Evolutionary conservation across 1,140 invertebrate species (phyloP).

Genomic region (Zaprionus vittiger): DNA sequence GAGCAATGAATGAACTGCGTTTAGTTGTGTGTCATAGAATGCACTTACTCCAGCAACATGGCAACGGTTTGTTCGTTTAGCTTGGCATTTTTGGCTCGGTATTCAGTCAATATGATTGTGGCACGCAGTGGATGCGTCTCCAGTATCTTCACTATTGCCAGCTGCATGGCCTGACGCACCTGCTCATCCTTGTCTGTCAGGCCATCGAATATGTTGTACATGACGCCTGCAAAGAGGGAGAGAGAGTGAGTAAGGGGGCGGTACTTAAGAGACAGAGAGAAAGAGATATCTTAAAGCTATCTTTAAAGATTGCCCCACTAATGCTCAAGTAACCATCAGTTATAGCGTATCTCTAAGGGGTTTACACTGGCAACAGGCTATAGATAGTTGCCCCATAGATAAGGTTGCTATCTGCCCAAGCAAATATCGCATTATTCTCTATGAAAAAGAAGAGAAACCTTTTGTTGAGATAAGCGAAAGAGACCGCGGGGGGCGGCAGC

Average conservation of each 20-base stretch:
- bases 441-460: conserved; percentile 20
- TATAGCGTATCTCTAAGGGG: background rate
- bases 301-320: background rate
- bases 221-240: conserved; percentile 85
- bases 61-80: conserved; percentile 85
- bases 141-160: conserved; percentile 86
- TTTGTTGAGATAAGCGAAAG: conserved; percentile 4
- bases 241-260: background rate
- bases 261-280: background rate
- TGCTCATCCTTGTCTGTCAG: conserved; percentile 86
- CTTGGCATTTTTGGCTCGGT: conserved; percentile 74
- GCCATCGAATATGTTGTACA: conserved; percentile 86
- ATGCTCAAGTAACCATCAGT: background rate
- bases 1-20: too few relatives aligned
- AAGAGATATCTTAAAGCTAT: too few relatives aligned
- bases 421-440: conserved; percentile 23
- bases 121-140: conserved; percentile 86
- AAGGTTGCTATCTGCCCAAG: conserved; percentile 32
- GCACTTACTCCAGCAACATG: conserved; percentile 87
- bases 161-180: conserved; percentile 85
- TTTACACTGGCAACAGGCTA: background rate
- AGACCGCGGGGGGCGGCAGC: background rate
- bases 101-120: conserved; percentile 84
- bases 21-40: fast-evolving
- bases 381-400: conserved; percentile 14